These are phyloP conservation scores for Vireo altiloquus DNA, from an alignment of 2,113 vertebrate species.

Conservation along the genomic window DNA sequence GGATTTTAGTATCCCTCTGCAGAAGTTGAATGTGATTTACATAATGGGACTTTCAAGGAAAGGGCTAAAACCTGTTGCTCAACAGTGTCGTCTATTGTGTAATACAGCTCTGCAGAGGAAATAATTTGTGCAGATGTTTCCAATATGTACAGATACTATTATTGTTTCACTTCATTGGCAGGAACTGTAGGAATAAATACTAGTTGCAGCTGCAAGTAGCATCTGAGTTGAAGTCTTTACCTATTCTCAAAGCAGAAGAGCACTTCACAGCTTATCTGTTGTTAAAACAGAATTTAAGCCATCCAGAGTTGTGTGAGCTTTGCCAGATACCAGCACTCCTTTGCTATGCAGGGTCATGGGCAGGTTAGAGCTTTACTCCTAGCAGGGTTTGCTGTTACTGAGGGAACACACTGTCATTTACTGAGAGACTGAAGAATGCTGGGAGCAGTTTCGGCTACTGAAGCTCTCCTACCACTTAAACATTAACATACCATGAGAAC, in stretches of 20 bases:
- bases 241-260: not conserved
- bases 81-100: not conserved
- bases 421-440: not conserved
- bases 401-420: constrained; percentile 29
- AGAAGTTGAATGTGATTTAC: not conserved
- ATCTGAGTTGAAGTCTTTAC: not conserved
- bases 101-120: not conserved
- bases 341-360: constrained; percentile 38
- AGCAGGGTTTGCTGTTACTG: constrained; percentile 30
- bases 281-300: constrained; percentile 18
- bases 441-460: not conserved
- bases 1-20: not conserved
- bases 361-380: constrained; percentile 42
- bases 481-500: not conserved
- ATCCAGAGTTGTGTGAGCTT: not conserved
- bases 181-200: not conserved
- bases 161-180: not conserved
- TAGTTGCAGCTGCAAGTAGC: constrained; percentile 11
- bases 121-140: constrained; percentile 6
- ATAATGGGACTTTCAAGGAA: not conserved
- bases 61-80: not conserved
- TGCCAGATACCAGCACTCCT: constrained; percentile 37
- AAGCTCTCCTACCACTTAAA: constrained; percentile 24
- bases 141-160: not conserved
- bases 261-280: constrained; percentile 27